phyloP scores from a whole-genome alignment of 2,888 invertebrate genomes.

The Noctua fimbriata region DNA sequence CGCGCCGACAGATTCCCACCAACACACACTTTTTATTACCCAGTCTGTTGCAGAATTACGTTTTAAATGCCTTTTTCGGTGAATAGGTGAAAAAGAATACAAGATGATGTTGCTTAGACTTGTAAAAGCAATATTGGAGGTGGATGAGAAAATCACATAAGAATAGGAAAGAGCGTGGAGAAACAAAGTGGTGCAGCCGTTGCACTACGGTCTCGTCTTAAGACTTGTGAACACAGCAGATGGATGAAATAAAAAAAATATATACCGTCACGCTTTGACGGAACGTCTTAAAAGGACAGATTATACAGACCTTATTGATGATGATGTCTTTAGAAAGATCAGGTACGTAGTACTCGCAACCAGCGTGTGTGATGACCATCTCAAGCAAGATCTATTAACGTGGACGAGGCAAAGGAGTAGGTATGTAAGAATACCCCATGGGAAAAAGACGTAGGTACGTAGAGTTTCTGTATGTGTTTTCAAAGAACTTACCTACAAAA shows the following conservation, averaged over 20 bases:
- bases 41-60: slow-evolving; percentile 29
- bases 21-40: slow-evolving; percentile 59
- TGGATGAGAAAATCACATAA: not conserved
- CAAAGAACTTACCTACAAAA: not conserved
- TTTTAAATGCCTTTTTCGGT: slow-evolving; percentile 45
- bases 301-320: not conserved
- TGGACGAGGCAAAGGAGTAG: not conserved
- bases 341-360: not conserved
- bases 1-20: slow-evolving; percentile 72
- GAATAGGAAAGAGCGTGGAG: not conserved
- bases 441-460: not conserved
- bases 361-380: not conserved
- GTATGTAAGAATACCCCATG: not conserved
- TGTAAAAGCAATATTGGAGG: not conserved
- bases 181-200: not conserved
- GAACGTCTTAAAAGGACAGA: not conserved
- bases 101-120: not conserved
- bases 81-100: not conserved
- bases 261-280: not conserved
- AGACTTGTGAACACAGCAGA: not conserved
- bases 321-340: not conserved
- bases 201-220: not conserved
- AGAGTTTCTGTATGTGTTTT: not conserved
- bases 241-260: not conserved
- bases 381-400: not conserved